Evolutionary conservation across 1,140 invertebrate species (phyloP).

Genomic region (Papilio xuthus): DNA sequence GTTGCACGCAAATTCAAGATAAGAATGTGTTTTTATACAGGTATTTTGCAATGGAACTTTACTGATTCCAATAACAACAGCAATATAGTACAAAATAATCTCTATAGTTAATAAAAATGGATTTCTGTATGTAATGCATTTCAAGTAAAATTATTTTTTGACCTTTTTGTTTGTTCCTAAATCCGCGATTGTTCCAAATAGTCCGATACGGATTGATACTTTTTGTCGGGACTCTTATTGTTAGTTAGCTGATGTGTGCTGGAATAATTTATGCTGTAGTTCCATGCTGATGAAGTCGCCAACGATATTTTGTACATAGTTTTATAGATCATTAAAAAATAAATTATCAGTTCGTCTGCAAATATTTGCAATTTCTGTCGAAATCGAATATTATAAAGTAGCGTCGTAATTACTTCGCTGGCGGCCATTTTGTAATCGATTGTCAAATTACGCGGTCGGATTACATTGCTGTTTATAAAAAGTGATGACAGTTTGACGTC

Average conservation of each 20-base stretch:
- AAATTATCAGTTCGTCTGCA: background rate
- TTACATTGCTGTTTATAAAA: slow-evolving; percentile 34
- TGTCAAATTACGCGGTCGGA: slow-evolving; percentile 37
- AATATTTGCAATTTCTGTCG: slow-evolving; percentile 23
- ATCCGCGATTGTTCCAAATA: no score
- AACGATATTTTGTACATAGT: no score
- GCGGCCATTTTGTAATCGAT: slow-evolving; percentile 41
- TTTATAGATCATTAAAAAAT: background rate
- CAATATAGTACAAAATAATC: background rate
- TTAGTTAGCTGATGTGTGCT: no score
- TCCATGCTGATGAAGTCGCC: no score
- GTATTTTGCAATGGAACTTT: background rate
- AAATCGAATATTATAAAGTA: slow-evolving; percentile 17
- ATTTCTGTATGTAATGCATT: no score
- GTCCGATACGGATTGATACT: no score
- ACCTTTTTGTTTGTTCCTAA: no score
- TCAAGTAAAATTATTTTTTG: no score
- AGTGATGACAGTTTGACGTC: slow-evolving; percentile 43
- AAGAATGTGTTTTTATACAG: background rate
- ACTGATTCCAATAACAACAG: background rate
- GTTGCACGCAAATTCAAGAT: no score
- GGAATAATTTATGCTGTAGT: no score
- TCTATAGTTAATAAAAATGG: no score
- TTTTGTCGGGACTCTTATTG: no score
- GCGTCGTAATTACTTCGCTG: slow-evolving; percentile 20